Percentiles rank a stretch among this genome's conserved stretches.
These are phyloP conservation scores for Aspidoscelis tigris DNA, from an alignment of 2,113 vertebrate genomes.

Conservation along the genomic window DNA sequence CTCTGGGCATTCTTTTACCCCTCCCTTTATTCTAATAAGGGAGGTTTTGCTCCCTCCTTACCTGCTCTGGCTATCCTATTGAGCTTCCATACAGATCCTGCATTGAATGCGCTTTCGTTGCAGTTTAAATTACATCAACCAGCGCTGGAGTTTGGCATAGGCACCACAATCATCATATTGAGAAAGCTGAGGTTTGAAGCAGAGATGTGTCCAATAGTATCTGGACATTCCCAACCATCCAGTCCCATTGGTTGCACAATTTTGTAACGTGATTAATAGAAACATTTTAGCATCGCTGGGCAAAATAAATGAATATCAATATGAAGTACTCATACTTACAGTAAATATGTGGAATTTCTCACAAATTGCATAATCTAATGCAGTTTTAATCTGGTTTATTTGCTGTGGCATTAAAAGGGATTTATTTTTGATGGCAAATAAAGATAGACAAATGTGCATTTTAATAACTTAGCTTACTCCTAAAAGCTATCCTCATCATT, in stretches of 20 bases:
- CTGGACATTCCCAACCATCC: not conserved
- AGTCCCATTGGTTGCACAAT: too few relatives aligned
- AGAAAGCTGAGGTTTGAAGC: not conserved
- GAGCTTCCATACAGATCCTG: too few relatives aligned
- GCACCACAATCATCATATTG: too few relatives aligned
- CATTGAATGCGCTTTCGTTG: too few relatives aligned
- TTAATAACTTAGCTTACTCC: slow-evolving; percentile 18
- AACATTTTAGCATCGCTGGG: slow-evolving; percentile 7
- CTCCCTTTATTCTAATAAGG: too few relatives aligned
- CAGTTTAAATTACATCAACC: too few relatives aligned
- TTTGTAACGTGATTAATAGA: not conserved
- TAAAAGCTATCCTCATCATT: not conserved
- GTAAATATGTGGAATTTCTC: not conserved
- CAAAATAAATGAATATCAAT: slow-evolving; percentile 11
- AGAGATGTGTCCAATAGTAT: not conserved
- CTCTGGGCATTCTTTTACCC: too few relatives aligned
- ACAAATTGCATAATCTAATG: slow-evolving; percentile 19
- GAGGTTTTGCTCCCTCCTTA: too few relatives aligned
- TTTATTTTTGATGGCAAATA: slow-evolving; percentile 11
- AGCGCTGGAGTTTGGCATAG: too few relatives aligned
- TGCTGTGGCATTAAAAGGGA: not conserved
- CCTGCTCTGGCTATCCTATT: too few relatives aligned
- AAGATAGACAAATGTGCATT: slow-evolving; percentile 18
- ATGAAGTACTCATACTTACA: slow-evolving; percentile 8
- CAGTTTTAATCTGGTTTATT: slow-evolving; percentile 31